Conservation (phyloP, 2,797 vertebrate species). For the Glossophaga mutica region DNA sequence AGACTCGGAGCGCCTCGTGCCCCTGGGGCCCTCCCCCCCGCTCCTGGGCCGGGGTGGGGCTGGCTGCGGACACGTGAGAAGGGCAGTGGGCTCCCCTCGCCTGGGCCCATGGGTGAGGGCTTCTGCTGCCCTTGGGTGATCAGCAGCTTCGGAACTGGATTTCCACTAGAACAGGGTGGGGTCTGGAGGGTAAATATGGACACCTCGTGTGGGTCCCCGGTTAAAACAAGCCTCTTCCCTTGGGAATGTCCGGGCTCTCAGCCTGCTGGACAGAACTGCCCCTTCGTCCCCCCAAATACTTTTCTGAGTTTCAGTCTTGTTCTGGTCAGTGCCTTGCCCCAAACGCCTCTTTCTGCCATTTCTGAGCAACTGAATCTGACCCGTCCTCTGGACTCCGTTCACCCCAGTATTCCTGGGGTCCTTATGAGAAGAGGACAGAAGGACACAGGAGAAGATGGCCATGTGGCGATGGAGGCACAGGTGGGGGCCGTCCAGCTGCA, state of each 20-base stretch:
- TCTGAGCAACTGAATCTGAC: not conserved
- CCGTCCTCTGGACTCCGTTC: not conserved
- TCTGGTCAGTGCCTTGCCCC: not conserved
- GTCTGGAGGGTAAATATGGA: not conserved
- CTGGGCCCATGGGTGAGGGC: not conserved
- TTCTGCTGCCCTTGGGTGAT: not conserved
- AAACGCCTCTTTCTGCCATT: not conserved
- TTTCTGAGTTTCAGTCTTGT: not conserved
- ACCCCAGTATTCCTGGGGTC: not conserved
- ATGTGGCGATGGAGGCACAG: accelerated
- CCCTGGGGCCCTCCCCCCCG: conserved; percentile 62
- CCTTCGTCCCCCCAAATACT: not conserved
- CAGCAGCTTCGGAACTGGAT: not conserved
- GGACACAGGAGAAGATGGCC: not conserved
- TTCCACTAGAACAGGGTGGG: conserved; percentile 48
- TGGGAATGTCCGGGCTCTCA: too few species aligned
- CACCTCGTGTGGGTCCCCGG: conserved; percentile 35
- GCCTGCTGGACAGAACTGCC: not conserved
- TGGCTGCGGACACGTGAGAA: conserved; percentile 38
- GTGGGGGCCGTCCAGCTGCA: accelerated
- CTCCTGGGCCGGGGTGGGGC: conserved; percentile 74
- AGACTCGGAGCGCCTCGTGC: conserved; percentile 64
- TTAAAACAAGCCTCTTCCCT: not conserved
- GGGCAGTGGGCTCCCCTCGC: accelerated
- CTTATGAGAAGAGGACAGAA: not conserved